Evolutionary conservation across 2,888 invertebrate genomes (phyloP), one percentile per base, ranked within the genome.

Genomic region (Nomada goodeniana): DNA sequence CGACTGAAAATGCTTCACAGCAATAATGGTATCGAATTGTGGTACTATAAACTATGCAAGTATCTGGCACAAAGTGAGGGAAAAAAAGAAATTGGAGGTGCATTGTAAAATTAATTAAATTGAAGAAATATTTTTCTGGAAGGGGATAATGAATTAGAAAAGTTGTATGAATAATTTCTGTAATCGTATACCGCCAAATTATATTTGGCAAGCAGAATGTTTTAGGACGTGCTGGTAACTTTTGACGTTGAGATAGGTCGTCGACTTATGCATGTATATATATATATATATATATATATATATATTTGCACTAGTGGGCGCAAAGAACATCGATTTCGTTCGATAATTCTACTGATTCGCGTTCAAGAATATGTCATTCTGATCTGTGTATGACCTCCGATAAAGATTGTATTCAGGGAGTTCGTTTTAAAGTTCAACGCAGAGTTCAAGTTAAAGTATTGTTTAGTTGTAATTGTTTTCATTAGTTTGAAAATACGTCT

Each of bases 241-340:
- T 83, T 83, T 80, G 68, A 15, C 36, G 59, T 73, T 80, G 57
- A 60, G 76, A 42, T 60, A 80, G 78, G 78, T 86, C 77, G 55
- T 71, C 61, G 72, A 86, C 80, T 80, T 42, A 15, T 36, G 7
- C 5, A 7, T 36, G 7, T 36, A 7, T 7, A 5, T 36, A 36
- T 36, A 36, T 36, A 5, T 36, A 36, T 36, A 36, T 36, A 36
- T 64, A 5, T 36, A 36, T 36, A 36, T 36, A 5, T 36, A 36
- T 36, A 36, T 36, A 36, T 64, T 50, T 76, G 60, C 50, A 55
- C 11, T 55, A 53, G 61, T 4, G 52, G 74, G 76, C 52, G 63
- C 69, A 55, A 74, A 77, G 47, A 61, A 44, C 44, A 5, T 44
- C 61, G 42, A 18, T 55, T 73, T 74, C 65, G 29, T 26, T 57